A percentile compares a stretch with the other conserved stretches of the same genome.
Conservation (phyloP, 2,113 vertebrate species). For the Lipotes vexillifer region DNA sequence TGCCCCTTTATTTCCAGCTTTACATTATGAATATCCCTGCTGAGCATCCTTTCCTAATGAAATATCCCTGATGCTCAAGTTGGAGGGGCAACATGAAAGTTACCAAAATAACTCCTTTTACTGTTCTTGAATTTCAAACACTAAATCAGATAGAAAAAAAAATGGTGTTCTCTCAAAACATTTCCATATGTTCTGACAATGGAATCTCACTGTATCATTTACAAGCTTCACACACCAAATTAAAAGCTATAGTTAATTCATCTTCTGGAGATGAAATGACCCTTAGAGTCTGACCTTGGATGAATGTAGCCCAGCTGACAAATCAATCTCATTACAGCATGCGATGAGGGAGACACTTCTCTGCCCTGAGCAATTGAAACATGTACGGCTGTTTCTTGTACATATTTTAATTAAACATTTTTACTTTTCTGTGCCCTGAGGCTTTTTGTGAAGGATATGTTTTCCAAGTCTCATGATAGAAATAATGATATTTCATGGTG, state of each 20-base stretch:
- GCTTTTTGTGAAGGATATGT: background rate
- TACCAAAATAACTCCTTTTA: background rate
- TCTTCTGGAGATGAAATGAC: background rate
- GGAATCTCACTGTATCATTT: background rate
- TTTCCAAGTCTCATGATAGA: background rate
- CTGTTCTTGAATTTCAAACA: background rate
- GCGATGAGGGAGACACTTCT: background rate
- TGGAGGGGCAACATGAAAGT: background rate
- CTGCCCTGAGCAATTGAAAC: background rate
- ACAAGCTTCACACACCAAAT: background rate
- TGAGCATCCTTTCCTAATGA: background rate
- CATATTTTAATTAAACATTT: background rate
- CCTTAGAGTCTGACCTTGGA: background rate
- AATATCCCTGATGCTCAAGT: background rate
- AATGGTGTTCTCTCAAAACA: background rate
- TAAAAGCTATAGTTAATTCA: background rate
- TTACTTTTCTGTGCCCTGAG: background rate
- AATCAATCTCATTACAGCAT: background rate
- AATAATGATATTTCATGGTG: background rate
- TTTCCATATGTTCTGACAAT: background rate
- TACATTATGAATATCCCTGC: accelerated
- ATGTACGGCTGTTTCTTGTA: background rate
- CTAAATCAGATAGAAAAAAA: background rate
- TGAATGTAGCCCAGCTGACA: background rate
- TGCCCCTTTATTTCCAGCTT: background rate